A percentile compares a stretch with the other conserved stretches of the same genome.
Conservation (phyloP, 2,113 vertebrate species). For the Myotis yumanensis region DNA sequence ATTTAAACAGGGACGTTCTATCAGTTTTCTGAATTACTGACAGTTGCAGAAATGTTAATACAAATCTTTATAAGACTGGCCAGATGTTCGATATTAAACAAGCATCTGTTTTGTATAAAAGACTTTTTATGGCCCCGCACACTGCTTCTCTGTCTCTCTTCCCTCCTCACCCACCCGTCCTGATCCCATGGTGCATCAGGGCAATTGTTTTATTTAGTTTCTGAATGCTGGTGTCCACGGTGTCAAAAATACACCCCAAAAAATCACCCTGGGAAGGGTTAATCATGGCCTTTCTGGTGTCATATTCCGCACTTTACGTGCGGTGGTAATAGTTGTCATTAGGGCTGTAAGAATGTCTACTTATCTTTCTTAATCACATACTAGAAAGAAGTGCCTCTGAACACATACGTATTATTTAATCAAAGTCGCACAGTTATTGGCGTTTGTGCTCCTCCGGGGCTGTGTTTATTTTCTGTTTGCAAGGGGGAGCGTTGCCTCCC, state of each 20-base stretch:
- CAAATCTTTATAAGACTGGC: conserved; percentile 81
- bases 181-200: conserved; percentile 68
- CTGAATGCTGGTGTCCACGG: conserved; percentile 84
- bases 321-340: conserved; percentile 99
- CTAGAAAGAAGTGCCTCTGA: conserved; percentile 90
- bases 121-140: conserved; percentile 64
- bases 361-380: conserved; percentile 97
- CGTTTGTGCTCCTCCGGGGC: conserved; percentile 86
- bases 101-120: conserved; percentile 84
- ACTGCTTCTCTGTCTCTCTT: conserved; percentile 37
- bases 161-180: conserved; percentile 43
- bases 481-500: conserved; percentile 86
- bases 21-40: conserved; percentile 82
- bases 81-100: conserved; percentile 86
- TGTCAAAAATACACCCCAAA: conserved; percentile 86
- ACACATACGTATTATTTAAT: conserved; percentile 99
- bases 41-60: conserved; percentile 83
- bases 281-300: conserved; percentile 95
- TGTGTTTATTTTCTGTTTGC: conserved; percentile 97
- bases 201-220: conserved; percentile 82
- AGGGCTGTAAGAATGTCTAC: conserved; percentile 94
- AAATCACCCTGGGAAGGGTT: conserved; percentile 92
- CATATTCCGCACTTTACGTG: conserved; percentile 94
- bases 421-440: conserved; percentile 95
- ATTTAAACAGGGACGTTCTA: conserved; percentile 79